Evolutionary conservation across 2,797 vertebrate species (phyloP).

Genomic region (Mus minutoides): DNA sequence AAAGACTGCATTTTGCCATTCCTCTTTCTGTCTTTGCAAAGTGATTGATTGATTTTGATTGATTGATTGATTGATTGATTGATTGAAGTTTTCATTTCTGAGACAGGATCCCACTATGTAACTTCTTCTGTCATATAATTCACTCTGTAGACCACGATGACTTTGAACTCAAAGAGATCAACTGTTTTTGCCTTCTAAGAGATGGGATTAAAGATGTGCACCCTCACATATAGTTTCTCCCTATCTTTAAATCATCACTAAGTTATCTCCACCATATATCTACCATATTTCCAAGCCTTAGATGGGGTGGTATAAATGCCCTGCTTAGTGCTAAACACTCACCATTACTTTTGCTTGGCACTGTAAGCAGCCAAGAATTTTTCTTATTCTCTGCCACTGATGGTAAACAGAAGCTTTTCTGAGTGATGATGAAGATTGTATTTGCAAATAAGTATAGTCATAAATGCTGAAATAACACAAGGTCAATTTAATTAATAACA

Average conservation of each 20-base stretch:
- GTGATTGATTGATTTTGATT: too few relatives aligned
- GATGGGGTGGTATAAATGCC: not conserved
- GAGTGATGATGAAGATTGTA: not conserved
- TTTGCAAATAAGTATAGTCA: not conserved
- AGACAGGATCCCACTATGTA: not conserved
- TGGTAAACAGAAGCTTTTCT: not conserved
- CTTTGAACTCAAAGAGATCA: not conserved
- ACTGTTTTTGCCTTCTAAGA: not conserved
- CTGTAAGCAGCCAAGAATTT: not conserved
- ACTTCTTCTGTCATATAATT: not conserved
- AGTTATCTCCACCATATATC: not conserved
- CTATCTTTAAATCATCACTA: not conserved
- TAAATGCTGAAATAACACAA: not conserved
- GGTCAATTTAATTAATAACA: not conserved
- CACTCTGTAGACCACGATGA: not conserved
- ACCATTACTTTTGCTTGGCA: not conserved
- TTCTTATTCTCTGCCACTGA: not conserved
- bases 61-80: not conserved
- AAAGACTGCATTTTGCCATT: not conserved
- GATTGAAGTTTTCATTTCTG: not conserved
- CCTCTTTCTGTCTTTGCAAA: not conserved
- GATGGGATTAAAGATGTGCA: not conserved
- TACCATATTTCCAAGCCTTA: not conserved
- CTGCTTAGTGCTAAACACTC: not conserved
- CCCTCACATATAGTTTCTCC: not conserved